Evolutionary conservation across 2,888 invertebrate genomes (phyloP).

Genomic region (Patella caerulea): DNA sequence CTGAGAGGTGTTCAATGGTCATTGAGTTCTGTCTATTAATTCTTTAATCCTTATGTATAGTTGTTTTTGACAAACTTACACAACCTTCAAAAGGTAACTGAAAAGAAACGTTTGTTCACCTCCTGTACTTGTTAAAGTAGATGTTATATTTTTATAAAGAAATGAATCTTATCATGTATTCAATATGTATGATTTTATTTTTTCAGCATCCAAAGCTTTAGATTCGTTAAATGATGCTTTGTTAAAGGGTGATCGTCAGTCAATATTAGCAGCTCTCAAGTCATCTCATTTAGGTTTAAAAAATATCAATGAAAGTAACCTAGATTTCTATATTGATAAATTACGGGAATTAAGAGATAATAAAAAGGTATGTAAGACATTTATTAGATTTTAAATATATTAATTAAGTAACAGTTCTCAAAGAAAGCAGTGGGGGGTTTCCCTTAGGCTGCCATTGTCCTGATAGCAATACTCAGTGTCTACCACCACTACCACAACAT

Average conservation of each 20-base stretch:
- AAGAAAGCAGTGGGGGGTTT: too few relatives aligned
- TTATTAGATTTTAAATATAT: background rate
- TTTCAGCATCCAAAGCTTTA: slow-evolving; percentile 51
- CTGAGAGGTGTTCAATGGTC: too few relatives aligned
- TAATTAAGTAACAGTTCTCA: too few relatives aligned
- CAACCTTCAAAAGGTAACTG: too few relatives aligned
- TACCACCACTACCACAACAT: too few relatives aligned
- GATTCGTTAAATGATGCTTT: slow-evolving; percentile 55
- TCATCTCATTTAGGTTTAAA: slow-evolving; percentile 57
- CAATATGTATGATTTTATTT: background rate
- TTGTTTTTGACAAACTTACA: too few relatives aligned
- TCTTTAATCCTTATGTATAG: too few relatives aligned
- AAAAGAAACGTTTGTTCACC: too few relatives aligned
- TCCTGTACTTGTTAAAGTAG: background rate
- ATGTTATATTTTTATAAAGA: background rate
- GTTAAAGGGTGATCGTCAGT: slow-evolving; percentile 48
- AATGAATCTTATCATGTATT: background rate
- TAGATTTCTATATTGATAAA: slow-evolving; percentile 55
- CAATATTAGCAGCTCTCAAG: slow-evolving; percentile 54
- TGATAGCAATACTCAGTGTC: too few relatives aligned
- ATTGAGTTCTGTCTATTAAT: too few relatives aligned
- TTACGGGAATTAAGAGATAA: slow-evolving; percentile 49
- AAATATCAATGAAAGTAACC: slow-evolving; percentile 61
- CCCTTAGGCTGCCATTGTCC: too few relatives aligned
- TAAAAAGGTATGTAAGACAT: slow-evolving; percentile 50